Percentiles rank a stretch among this genome's conserved stretches.
Conservation (phyloP, 1,140 invertebrate genomes). For the Mactra quadrangularis region DNA sequence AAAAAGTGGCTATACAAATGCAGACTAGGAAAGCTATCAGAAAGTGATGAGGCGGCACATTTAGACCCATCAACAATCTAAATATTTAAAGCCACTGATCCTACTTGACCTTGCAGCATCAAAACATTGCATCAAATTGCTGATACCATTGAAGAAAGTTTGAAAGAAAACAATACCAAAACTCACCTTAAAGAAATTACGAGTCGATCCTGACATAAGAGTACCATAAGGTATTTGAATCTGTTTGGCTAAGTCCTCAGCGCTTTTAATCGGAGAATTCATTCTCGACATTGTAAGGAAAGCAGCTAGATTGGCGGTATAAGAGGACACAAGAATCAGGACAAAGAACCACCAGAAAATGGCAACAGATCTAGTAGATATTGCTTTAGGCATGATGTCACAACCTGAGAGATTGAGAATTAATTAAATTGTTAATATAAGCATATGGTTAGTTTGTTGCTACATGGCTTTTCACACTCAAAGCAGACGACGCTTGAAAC, state of each 20-base stretch:
- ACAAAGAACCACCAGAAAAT: conserved; percentile 88
- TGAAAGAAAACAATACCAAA: too few relatives aligned
- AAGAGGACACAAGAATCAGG: conserved; percentile 83
- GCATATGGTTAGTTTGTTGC: not conserved
- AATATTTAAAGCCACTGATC: too few relatives aligned
- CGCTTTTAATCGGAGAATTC: conserved; percentile 73
- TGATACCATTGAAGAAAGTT: too few relatives aligned
- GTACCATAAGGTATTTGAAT: conserved; percentile 74
- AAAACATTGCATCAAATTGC: too few relatives aligned
- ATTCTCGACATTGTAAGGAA: conserved; percentile 80
- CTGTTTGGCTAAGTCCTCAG: conserved; percentile 78
- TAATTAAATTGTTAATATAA: not conserved
- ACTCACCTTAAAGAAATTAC: conserved; percentile 76
- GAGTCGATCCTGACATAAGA: conserved; percentile 71
- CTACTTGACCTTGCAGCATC: too few relatives aligned
- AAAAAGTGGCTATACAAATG: too few relatives aligned
- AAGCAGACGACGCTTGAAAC: too few relatives aligned
- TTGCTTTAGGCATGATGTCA: conserved; percentile 70
- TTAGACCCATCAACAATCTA: too few relatives aligned
- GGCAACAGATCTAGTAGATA: conserved; percentile 90
- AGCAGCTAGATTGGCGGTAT: conserved; percentile 82
- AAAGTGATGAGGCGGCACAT: too few relatives aligned
- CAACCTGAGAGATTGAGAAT: conserved; percentile 35
- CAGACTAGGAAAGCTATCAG: too few relatives aligned
- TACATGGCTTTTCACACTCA: too few relatives aligned